Base-by-base conservation (phyloP, 2,113 vertebrate species). In the Panurus biarmicus region DNA sequence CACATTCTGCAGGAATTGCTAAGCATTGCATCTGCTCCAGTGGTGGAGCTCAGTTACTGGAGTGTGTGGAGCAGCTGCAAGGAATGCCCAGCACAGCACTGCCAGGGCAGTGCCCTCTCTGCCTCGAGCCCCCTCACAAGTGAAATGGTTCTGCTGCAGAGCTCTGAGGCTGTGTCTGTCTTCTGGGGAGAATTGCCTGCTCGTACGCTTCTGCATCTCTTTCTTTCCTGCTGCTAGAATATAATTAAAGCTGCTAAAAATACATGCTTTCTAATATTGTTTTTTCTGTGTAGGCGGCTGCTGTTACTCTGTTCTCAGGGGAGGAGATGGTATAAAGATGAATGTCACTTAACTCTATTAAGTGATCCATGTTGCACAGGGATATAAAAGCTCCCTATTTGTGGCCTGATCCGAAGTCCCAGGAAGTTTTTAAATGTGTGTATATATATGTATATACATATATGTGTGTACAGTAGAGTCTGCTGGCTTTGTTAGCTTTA, bases 241-340 rank as follows among this genome's bases (percentile, higher is more conserved):
- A 90, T 93, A 95, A 95, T 97, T 96, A 93, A 94, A 93, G 79
- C 81, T 86, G 61, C 94, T 96, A 95, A 96, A 95, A 96, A 95
- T 86, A 93, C 45, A 14, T 50, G 25, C 67, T 84, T 93, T 75
- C 75, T 93, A 84, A 86, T 90, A 90, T 33, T 93, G 66, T 74
- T 60, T 92, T 79, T 84, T 64, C 65, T 38, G 38, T 38, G 64
- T 90, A 84, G 92, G 79, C 45, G 10, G 85, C 75, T 86, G 87
- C 72, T 85, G 53, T 85, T 79, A 51, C 28, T 77, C 40, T 70
- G 2, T 14, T 8, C 79, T 94, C 79, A 35, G 75, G 90, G 65
- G 94, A 94, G 42, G 45, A 77, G 64, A 12, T 25, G 24, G 17
- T 67, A 31, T 42, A 38, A 81, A 48, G n/a, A 22, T 50, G 51